Evolutionary conservation across 2,888 invertebrate genomes (phyloP), one percentile per base, ranked within the genome.

Genomic region (Hermodice carunculata): DNA sequence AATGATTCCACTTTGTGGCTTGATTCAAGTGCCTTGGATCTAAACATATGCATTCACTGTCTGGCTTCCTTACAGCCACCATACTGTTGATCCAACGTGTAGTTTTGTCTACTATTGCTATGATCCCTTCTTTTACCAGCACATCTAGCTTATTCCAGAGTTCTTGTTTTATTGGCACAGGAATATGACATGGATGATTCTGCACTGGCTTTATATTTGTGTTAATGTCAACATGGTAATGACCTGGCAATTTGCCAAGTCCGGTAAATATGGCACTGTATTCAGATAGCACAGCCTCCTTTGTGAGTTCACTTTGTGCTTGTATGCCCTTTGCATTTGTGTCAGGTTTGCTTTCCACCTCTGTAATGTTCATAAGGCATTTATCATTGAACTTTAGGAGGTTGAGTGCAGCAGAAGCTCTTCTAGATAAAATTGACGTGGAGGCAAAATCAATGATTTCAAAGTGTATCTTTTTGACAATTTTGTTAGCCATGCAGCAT

Each of bases 21-120:
- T 46, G n/a, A n/a, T 46, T 46, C 46, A 46, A 24, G 24, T 46
- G n/a, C 8, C 8, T n/a, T 46, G 46, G 8, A 46, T 46, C 46
- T 11, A 46, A 22, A n/a, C 46, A 46, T 46, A 46, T 24, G 6
- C 46, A n/a, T n/a, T n/a, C n/a, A n/a, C n/a, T n/a, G n/a, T 46
- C 24, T 11, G 46, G 46, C n/a, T 46, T 46, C 24, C n/a, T 46
- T n/a, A 19, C 24, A n/a, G 52, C 22, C 29, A 24, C 11, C 29
- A 26, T 31, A 31, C 26, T 52, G 52, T 31, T 52, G 17, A 52
- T 52, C 52, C 26, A 52, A 6, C n/a, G 29, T 28, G 52, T 52
- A 8, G 52, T 11, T 8, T 52, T 11, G 8, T 26, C 32, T 14
- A 52, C 52, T n/a, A 28, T 52, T 6, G 29, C 26, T 11, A 31